Evolutionary conservation across 2,888 invertebrate species (phyloP), one percentile per base, ranked within the genome.

Genomic region (Acleris emargana): DNA sequence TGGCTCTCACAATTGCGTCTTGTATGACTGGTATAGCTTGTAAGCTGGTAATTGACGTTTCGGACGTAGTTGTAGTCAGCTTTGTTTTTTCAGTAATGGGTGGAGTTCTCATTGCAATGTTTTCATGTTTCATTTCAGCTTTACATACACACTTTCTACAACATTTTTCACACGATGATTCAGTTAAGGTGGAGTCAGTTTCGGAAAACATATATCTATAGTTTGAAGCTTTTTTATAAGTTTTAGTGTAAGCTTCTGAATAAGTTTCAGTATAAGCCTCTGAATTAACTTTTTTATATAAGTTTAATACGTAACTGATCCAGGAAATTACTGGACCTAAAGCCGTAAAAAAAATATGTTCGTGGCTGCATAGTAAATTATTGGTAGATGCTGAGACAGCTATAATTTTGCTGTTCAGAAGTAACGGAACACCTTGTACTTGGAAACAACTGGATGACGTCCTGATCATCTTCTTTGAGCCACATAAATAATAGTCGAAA

Each of bases 401-500:
- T 20, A 64, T 60, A 42, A 64, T 16, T 54, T 55, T 64, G 18
- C 54, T 38, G 43, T 59, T 43, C 17, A 64, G 16, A 17, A 64
- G 18, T 17, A 64, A 28, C 2, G 64, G 64, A 17, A 60, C 59
- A 49, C 64, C 64, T 38, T 64, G 59, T n/a, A 52, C 25, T 64
- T 50, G 54, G 50, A 55, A 60, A 55, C 64, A 64, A 38, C 42
- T 55, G 16, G 50, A 50, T n/a, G 9, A 16, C 18, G 17, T 18
- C 16, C 3, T 42, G 18, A 5, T 6, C 16, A 25, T 43, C n/a
- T 5, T 16, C 16, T 55, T 64, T 11, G 5, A 9, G 4, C 64
- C 54, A 42, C 64, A 64, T 5, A 64, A 22, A 28, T 43, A 49
- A 32, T 55, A 54, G 1, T 54, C 59, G n/a, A 50, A 17, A 20